phyloP scores from a whole-genome alignment of 2,888 invertebrate species.

The Eucera pruinosa region DNA sequence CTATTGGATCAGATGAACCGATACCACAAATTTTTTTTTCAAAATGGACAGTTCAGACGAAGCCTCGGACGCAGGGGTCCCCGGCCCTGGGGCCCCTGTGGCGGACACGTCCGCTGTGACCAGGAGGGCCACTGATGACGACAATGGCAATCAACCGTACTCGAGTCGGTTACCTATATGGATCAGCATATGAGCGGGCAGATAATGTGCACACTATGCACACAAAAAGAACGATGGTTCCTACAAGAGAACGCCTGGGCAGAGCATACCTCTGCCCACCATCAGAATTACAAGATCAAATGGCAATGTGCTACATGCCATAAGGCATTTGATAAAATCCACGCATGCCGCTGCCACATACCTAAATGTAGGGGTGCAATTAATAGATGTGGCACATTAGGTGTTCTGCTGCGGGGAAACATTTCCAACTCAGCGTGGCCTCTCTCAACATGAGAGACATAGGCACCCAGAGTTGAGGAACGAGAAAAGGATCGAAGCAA shows the following conservation, averaged over 20 bases:
- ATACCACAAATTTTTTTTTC: too few species aligned
- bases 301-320: not conserved
- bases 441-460: not conserved
- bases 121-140: constrained; percentile 1
- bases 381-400: not conserved
- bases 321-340: not conserved
- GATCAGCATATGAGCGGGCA: not conserved
- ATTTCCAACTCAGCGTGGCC: not conserved
- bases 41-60: not conserved
- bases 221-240: not conserved
- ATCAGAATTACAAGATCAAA: not conserved
- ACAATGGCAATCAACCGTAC: not conserved
- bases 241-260: not conserved
- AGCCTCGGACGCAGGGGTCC: not conserved
- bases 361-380: not conserved
- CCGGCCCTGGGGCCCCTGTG: not conserved
- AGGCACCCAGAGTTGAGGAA: not conserved
- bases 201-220: not conserved
- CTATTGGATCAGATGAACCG: too few species aligned
- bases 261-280: not conserved
- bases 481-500: not conserved
- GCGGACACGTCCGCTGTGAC: constrained; percentile 8
- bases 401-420: not conserved
- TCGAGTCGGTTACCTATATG: not conserved
- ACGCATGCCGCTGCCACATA: not conserved